Conservation (phyloP, 2,888 invertebrate species). For the Mythimna ferrago region DNA sequence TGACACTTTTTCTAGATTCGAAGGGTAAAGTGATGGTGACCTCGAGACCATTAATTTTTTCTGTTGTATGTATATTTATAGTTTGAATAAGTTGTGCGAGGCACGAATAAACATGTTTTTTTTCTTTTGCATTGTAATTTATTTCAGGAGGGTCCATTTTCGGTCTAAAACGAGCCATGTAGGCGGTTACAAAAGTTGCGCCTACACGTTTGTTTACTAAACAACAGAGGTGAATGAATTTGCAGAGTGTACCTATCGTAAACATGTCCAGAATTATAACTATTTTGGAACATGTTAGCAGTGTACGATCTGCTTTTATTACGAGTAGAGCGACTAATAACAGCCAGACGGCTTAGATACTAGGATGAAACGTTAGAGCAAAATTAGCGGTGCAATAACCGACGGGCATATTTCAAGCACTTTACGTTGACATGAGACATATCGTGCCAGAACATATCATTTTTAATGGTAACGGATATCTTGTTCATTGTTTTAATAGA, state of each 20-base stretch:
- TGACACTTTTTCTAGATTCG: background rate
- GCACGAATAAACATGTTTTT: too few species aligned
- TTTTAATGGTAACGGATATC: conserved; percentile 73
- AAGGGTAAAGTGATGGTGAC: background rate
- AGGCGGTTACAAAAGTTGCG: conserved; percentile 14
- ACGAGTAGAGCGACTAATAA: conserved; percentile 62
- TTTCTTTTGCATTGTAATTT: background rate
- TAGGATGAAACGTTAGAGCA: conserved; percentile 74
- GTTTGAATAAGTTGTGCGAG: too few species aligned
- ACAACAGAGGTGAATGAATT: conserved; percentile 62
- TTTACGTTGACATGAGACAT: conserved; percentile 74
- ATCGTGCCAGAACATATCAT: conserved; percentile 66
- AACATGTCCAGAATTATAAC: conserved; percentile 59
- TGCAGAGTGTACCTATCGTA: conserved; percentile 44
- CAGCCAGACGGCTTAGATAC: conserved; percentile 71
- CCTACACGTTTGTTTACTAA: conserved; percentile 53
- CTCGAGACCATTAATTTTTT: conserved; percentile 4
- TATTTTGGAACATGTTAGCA: conserved; percentile 64
- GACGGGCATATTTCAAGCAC: conserved; percentile 77
- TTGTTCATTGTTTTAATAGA: conserved; percentile 72
- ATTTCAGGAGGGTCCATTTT: conserved; percentile 12
- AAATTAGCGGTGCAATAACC: conserved; percentile 83
- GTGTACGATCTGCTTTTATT: conserved; percentile 71
- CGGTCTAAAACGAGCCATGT: conserved; percentile 19
- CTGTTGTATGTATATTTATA: too few species aligned